Evolutionary conservation across 2,888 invertebrate species (phyloP), one percentile per base, ranked within the genome.

Genomic region (Embidobia sp.): DNA sequence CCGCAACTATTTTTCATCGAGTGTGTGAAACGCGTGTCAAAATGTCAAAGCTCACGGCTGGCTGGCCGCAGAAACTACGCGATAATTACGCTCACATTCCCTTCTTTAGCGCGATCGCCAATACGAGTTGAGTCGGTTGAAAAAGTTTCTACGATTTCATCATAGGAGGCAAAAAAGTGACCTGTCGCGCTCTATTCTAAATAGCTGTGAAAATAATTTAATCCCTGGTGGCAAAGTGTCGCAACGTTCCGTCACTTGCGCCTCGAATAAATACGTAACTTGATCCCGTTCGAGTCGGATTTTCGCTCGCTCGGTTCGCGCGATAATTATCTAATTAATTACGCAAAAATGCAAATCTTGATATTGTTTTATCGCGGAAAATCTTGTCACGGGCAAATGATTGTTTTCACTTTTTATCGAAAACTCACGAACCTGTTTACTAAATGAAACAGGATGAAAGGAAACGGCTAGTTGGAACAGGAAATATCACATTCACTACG

Each of bases 31-130:
- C 77, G 53, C 13, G 61, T 83, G 86, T 86, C 85, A 85, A 83
- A 85, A 82, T 85, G 84, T 83, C 85, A 84, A 79, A 77, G 83
- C 80, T 76, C 80, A 81, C 82, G 81, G 82, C 83, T 81, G 82
- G 80, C 33, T 67, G 80, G 42, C 35, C 80, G 78, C 61, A 72
- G 79, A 77, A 85, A 83, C 78, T 80, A 70, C 51, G 72, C 66
- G 80, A 79, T 81, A 83, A 85, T 84, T 83, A 84, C 40, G 22
- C 55, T 51, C 22, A 22, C 57, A 55, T 66, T 64, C 49, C 64
- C 69, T 48, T 61, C 37, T 63, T 35, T 46, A 59, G 42, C 46
- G 18, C 37, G 48, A 67, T 57, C 59, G 35, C 35, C 57, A 44
- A 26, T 59, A 22, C 63, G 29, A 61, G 53, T 53, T 42, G 13